Percentiles rank a stretch among this genome's conserved stretches.
phyloP scores from a whole-genome alignment of 1,140 invertebrate species.

The Danaus melanippus region DNA sequence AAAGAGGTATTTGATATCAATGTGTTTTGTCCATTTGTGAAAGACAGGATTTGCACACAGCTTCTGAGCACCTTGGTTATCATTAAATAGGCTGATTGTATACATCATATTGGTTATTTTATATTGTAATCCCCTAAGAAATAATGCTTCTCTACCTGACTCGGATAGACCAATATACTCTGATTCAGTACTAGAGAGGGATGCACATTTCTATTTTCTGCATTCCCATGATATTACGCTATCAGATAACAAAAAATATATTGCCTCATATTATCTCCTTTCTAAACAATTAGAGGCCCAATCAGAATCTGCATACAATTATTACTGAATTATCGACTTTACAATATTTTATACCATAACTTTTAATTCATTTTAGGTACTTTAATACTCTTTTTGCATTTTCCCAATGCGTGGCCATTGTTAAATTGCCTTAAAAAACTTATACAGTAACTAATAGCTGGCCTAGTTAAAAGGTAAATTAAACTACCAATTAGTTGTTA shows the following conservation, averaged over 20 bases:
- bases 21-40: slow-evolving; percentile 24
- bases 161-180: slow-evolving; percentile 8
- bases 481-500: slow-evolving; percentile 10
- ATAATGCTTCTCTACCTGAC: slow-evolving; percentile 7
- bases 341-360: slow-evolving; percentile 10
- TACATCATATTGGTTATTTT: neutral
- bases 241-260: slow-evolving; percentile 1
- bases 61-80: slow-evolving; percentile 8
- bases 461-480: slow-evolving; percentile 20
- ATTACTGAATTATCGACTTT: slow-evolving; percentile 11
- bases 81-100: slow-evolving; percentile 5
- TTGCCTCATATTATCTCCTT: slow-evolving; percentile 10
- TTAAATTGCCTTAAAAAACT: slow-evolving; percentile 23
- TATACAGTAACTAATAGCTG: slow-evolving; percentile 17
- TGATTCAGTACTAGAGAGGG: slow-evolving; percentile 8
- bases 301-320: slow-evolving; percentile 18
- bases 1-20: slow-evolving; percentile 16
- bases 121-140: neutral
- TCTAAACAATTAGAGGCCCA: slow-evolving; percentile 12
- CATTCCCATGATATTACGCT: slow-evolving; percentile 4
- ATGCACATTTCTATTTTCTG: slow-evolving; percentile 5
- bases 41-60: slow-evolving; percentile 1
- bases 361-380: slow-evolving; percentile 13
- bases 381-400: slow-evolving; percentile 10
- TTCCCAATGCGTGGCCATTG: slow-evolving; percentile 14